Conservation (phyloP, 2,113 vertebrate species). For the Chaetodon auriga region DNA sequence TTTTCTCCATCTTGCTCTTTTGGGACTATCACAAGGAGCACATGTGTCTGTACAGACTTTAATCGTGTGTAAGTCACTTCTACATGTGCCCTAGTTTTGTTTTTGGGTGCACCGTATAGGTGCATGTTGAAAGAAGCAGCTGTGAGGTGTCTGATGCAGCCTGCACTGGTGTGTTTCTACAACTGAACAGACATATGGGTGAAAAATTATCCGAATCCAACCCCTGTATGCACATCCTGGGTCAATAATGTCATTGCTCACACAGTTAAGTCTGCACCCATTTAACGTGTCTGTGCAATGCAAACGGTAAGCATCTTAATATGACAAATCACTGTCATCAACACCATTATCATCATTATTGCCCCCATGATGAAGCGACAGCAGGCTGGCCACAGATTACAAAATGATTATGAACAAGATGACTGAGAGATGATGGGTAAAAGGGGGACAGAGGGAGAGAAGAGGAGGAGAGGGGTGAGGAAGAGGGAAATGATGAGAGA, state of each 20-base stretch:
- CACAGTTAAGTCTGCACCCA: slow-evolving; percentile 11
- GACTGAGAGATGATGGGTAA: slow-evolving; percentile 43
- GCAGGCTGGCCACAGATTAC: slow-evolving; percentile 60
- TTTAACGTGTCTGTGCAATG: slow-evolving; percentile 35
- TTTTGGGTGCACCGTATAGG: slow-evolving; percentile 9
- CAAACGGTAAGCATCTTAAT: slow-evolving; percentile 48
- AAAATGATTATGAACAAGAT: slow-evolving; percentile 58
- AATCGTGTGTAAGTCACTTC: neutral
- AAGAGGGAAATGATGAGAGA: slow-evolving; percentile 8
- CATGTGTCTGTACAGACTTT: neutral
- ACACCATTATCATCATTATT: slow-evolving; percentile 58
- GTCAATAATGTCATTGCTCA: slow-evolving; percentile 26
- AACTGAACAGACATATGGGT: slow-evolving; percentile 29
- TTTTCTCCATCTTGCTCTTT: neutral
- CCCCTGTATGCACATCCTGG: slow-evolving; percentile 4
- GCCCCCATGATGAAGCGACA: slow-evolving; percentile 57
- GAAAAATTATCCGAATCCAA: slow-evolving; percentile 23
- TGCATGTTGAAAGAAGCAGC: slow-evolving; percentile 31
- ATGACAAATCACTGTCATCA: slow-evolving; percentile 50
- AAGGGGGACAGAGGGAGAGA: slow-evolving; percentile 15
- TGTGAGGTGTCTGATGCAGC: slow-evolving; percentile 15
- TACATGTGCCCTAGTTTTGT: neutral
- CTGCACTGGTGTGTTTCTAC: slow-evolving; percentile 19
- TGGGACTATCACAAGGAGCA: neutral
- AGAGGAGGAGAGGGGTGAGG: slow-evolving; percentile 20